A percentile compares a stretch with the other conserved stretches of the same genome.
Evolutionary conservation across 1,140 invertebrate genomes (phyloP).

Genomic region (Tetranychus urticae): DNA sequence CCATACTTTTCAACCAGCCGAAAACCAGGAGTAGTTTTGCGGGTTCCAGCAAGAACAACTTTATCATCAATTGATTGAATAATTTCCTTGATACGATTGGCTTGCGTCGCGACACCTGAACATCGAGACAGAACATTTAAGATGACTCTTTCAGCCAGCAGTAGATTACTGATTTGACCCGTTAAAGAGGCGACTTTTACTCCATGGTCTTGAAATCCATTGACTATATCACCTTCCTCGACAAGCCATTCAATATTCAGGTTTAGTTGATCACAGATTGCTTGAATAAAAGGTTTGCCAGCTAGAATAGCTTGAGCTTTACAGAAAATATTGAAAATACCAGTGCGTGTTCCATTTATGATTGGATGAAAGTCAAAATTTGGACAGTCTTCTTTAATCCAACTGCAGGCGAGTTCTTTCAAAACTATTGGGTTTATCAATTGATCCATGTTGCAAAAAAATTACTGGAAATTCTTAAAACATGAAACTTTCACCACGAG

Average conservation of each 20-base stretch:
- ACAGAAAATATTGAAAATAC: constrained; percentile 18
- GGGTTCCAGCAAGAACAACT: constrained; percentile 22
- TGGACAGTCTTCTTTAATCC: constrained; percentile 11
- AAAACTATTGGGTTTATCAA: constrained; percentile 7
- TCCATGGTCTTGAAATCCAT: background rate
- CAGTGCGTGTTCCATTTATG: constrained; percentile 16
- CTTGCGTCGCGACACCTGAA: constrained; percentile 24
- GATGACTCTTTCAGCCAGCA: constrained; percentile 23
- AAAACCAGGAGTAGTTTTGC: constrained; percentile 28
- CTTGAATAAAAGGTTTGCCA: constrained; percentile 24
- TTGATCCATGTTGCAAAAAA: background rate
- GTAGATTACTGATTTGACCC: constrained; percentile 20
- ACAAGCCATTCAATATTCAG: constrained; percentile 19
- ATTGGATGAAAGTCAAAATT: constrained; percentile 11
- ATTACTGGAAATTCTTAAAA: too few relatives aligned
- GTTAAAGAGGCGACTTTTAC: constrained; percentile 17
- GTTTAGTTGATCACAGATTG: constrained; percentile 22
- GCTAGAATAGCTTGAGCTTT: constrained; percentile 23
- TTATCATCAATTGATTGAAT: constrained; percentile 17
- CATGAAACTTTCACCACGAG: too few relatives aligned
- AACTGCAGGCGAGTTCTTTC: constrained; percentile 6
- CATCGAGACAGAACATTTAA: constrained; percentile 22
- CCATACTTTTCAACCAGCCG: constrained; percentile 27
- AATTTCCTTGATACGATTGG: constrained; percentile 5
- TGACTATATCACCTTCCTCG: constrained; percentile 18